Base-by-base conservation (phyloP, 2,888 invertebrate species). In the Andrena praecox region DNA sequence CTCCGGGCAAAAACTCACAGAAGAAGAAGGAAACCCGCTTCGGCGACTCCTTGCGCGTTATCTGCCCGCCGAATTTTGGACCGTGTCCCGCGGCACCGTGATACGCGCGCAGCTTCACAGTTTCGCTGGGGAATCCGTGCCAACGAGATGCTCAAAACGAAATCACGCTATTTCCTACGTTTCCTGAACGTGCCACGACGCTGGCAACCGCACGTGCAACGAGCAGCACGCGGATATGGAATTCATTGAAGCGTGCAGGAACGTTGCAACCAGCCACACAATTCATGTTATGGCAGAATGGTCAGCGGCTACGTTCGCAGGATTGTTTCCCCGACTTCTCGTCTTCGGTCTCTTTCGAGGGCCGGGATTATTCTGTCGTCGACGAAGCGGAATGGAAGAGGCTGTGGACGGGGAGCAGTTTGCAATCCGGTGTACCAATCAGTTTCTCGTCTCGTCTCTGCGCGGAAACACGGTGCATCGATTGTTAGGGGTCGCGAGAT, bases 171-270 rank as follows among this genome's bases (percentile, higher is more conserved):
- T 54, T 27, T 27, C 60, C 48, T 70, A 59, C 42, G 29, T 35
- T 60, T 27, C 48, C 27, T 59, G 16, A 29, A 68, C 74, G 54
- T 35, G 75, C 50, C 31, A 50, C 33, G 42, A 33, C 1, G 29
- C 50, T 27, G 20, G 35, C 27, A 24, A 42, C 16, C 35, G 59
- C 79, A 75, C 75, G 75, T 79, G 79, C 69, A 29, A 54, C 20
- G n/a, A 16, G 42, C 20, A 48, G 48, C 48, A 48, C 59, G 66
- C 60, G 24, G 50, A 54, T 52, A 31, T 56, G 35, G 27, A 52
- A 59, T 59, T 48, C 79, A 10, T 50, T 75, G 75, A 12, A 75
- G 35, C 69, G 50, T 27, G 42, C 2, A n/a, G 8, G 27, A 31
- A 42, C 29, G 16, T 5, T 24, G 24, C n/a, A 0, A 3, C 33